Base-by-base conservation (phyloP, 2,888 invertebrate species). In the Brachylomia viminalis region DNA sequence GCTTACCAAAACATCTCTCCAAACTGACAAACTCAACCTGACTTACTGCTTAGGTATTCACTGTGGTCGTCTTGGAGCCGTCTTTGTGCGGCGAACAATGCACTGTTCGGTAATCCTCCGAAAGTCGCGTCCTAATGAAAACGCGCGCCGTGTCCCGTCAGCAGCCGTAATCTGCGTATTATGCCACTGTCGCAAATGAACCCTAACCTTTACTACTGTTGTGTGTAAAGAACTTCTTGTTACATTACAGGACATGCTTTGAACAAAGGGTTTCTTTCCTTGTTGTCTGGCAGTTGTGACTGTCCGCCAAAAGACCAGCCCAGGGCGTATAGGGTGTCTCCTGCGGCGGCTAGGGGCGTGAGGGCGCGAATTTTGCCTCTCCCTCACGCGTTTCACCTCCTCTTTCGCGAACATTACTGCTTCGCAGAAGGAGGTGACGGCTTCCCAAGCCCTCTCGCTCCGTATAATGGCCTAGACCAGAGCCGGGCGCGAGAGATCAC, bases 61-160 rank as follows among this genome's bases (percentile, higher is more conserved):
- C 83, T 71, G 61, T 52, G 65, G 15, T 30, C 65, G 61, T 86
- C 83, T 83, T 83, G 68, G 72, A 65, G 69, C 42, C 72, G 77
- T 85, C 87, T 87, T 87, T 87, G 88, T 87, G 56, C 64, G 56
- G 30, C 72, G 74, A 87, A 87, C 88, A 87, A 88, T 88, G 88
- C 83, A 80, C 74, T 79, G 76, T 65, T 73, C 76, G 72, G 80
- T 87, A 83, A 85, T 88, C 80, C 77, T 66, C 80, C 61, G 79
- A 79, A 87, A 79, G 77, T 81, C 79, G 58, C 61, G 62, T 72
- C 66, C 76, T 87, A 83, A 87, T 87, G 88, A 87, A 86, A 87
- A 75, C 76, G 67, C 71, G 67, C 79, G 74, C 27, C 59, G 67
- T 38, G 71, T 56, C 72, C 75, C 78, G 76, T 78, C 79, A 62